These are phyloP conservation scores for Canis aureus DNA, from an alignment of 2,113 vertebrate species.

Conservation along the genomic window DNA sequence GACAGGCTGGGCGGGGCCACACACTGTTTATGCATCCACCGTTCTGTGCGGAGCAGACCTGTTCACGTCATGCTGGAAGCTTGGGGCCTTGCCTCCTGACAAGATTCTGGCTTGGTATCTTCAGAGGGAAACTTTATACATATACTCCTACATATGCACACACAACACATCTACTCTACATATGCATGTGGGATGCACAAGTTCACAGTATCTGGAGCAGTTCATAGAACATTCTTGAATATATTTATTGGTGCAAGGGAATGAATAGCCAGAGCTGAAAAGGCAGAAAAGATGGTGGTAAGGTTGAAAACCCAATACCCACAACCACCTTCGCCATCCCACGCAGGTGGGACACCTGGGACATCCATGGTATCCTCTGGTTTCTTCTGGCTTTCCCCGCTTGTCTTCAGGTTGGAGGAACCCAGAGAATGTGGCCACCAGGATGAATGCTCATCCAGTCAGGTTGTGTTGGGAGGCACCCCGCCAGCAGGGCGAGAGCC, in stretches of 20 bases:
- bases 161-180: neutral
- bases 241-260: neutral
- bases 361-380: neutral
- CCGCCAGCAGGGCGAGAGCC: accelerated
- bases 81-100: neutral
- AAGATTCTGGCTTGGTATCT: neutral
- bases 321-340: neutral
- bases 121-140: neutral
- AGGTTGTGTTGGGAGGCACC: accelerated
- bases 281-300: neutral
- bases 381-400: neutral
- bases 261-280: neutral
- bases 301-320: neutral
- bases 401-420: neutral
- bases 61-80: neutral
- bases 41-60: neutral
- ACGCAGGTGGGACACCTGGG: accelerated
- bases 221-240: neutral
- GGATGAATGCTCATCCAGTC: accelerated
- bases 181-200: neutral
- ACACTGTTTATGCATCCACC: neutral
- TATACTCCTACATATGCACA: too few relatives aligned
- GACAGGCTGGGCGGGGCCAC: neutral
- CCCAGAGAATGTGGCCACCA: accelerated
- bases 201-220: neutral